phyloP scores from a whole-genome alignment of 2,113 vertebrate genomes.

The Ahaetulla prasina region DNA sequence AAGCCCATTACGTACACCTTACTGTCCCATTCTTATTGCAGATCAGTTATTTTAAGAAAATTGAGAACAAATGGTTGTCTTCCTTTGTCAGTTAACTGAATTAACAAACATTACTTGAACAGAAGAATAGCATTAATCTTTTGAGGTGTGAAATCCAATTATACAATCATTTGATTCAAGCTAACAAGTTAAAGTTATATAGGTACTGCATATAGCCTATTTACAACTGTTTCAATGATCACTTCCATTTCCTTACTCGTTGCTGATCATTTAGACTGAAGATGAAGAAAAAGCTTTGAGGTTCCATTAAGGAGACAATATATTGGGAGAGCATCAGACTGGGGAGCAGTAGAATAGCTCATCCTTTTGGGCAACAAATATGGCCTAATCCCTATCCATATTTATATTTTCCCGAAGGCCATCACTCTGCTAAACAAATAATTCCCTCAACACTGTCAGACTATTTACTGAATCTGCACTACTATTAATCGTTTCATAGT shows the following conservation, averaged over 20 bases:
- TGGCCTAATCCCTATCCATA: neutral
- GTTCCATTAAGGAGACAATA: neutral
- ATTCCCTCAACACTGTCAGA: no score
- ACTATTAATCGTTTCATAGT: no score
- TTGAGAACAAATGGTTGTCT: neutral
- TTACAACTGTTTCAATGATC: neutral
- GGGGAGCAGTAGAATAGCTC: neutral
- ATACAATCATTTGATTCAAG: neutral
- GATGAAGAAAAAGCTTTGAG: neutral
- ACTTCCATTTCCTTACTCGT: neutral
- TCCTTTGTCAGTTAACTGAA: neutral
- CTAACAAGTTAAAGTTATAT: neutral
- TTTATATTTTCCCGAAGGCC: no score
- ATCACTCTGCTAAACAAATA: no score
- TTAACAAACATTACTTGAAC: neutral
- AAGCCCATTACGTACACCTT: neutral
- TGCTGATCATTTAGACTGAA: neutral
- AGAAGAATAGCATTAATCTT: constrained; percentile 12
- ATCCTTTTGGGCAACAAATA: neutral
- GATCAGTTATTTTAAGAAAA: neutral
- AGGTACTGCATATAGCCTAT: neutral
- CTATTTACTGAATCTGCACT: no score
- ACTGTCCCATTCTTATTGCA: neutral
- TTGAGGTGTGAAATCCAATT: constrained; percentile 21
- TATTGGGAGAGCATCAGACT: neutral